phyloP scores from a whole-genome alignment of 2,888 invertebrate species.

The Hoplodrina blanda region DNA sequence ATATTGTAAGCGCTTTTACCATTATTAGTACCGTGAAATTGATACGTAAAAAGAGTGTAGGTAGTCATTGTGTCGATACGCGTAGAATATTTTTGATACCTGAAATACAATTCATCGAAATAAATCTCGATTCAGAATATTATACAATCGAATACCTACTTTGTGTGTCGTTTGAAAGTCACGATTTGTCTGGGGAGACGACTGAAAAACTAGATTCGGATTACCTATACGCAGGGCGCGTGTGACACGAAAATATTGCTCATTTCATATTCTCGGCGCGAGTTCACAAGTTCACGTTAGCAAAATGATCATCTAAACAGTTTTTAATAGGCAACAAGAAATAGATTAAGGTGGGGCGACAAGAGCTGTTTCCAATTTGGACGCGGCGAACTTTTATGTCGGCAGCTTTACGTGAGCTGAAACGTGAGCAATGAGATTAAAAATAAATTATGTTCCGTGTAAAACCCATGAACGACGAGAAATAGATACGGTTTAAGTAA shows the following conservation, averaged over 20 bases:
- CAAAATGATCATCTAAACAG: constrained; percentile 50
- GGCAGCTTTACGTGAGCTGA: constrained; percentile 87
- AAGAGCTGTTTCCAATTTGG: constrained; percentile 85
- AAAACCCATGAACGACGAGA: constrained; percentile 74
- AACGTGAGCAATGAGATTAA: constrained; percentile 88
- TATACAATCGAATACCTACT: constrained; percentile 23
- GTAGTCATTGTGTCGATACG: constrained; percentile 1
- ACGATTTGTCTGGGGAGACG: constrained; percentile 35
- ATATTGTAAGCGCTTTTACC: not conserved
- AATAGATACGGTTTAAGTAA: constrained; percentile 61
- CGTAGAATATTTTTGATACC: not conserved
- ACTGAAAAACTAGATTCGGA: constrained; percentile 23
- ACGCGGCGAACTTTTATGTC: constrained; percentile 87
- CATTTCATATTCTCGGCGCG: constrained; percentile 44
- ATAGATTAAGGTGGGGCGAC: constrained; percentile 74
- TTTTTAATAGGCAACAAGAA: constrained; percentile 63
- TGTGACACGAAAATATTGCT: constrained; percentile 23
- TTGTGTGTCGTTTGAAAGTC: constrained; percentile 39
- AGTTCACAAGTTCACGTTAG: constrained; percentile 36
- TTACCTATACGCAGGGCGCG: constrained; percentile 1
- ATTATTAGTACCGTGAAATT: not conserved
- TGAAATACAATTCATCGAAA: constrained; percentile 3
- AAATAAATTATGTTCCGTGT: constrained; percentile 86
- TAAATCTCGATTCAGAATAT: constrained; percentile 33
- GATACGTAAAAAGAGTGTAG: not conserved